Base-by-base conservation (phyloP, 1,140 invertebrate species). In the Temnothorax curvispinosus region DNA sequence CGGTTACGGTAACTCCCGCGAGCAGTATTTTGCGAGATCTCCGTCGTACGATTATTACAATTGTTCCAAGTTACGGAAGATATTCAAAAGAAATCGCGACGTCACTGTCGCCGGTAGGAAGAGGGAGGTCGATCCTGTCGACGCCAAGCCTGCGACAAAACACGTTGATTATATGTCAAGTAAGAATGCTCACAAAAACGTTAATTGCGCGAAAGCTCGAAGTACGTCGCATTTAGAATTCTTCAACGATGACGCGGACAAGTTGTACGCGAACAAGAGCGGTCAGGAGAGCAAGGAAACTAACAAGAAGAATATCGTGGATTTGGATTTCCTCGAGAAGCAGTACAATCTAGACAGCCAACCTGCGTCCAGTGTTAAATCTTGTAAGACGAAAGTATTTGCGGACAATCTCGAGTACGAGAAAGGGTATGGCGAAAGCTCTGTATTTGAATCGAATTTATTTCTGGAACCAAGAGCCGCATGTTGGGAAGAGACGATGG, bases 1-100 rank as follows among this genome's bases (percentile, higher is more conserved):
- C 32, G 60, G 65, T 35, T 74, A 52, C 8, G 38, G 52, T 60
- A 74, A 86, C 41, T 60, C 47, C 15, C 72, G 65, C 64, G 60
- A 90, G 35, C 47, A 71, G 11, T 65, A 89, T 5, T 78, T 65
- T 2, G 8, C 56, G 15, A 74, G 64, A n/a, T 72, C 88, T 27
- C 78, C 75, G 87, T 77, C 74, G 89, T 89, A 75, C 72, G 86
- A 76, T 21, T 90, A 87, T 44, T 85, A 92, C 18, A 90, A 80
- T 54, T 85, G 47, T 13, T 88, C 87, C 0, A 91, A 89, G 6
- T 87, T 89, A 0, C 87, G 77, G 0, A 90, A 85, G 32, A 13
- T 87, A 8, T 71, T 75, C 38, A 88, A 91, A 27, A 91, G 52
- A 15, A 88, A 74, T 18, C 71, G 41, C 52, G 85, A 52, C 50